Conservation (phyloP, 2,888 invertebrate species). For the Phalera bucephala region DNA sequence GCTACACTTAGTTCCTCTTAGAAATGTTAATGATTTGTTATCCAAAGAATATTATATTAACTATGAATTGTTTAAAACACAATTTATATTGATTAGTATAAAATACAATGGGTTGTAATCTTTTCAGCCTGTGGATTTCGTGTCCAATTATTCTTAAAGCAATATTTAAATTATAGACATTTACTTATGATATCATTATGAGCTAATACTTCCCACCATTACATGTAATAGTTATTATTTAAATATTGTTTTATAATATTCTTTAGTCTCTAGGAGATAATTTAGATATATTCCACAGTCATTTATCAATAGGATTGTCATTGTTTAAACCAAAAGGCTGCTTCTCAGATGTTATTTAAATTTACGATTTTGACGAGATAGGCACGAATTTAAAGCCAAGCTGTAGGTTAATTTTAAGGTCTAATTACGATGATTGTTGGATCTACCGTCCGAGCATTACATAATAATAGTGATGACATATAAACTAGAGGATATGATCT, state of each 20-base stretch:
- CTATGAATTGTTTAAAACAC: slow-evolving; percentile 64
- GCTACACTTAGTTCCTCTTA: slow-evolving; percentile 79
- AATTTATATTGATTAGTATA: slow-evolving; percentile 66
- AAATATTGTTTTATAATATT: slow-evolving; percentile 76
- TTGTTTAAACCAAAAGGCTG: slow-evolving; percentile 79
- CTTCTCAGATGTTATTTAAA: slow-evolving; percentile 78
- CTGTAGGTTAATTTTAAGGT: slow-evolving; percentile 77
- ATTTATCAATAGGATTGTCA: slow-evolving; percentile 67
- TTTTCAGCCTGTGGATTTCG: slow-evolving; percentile 45
- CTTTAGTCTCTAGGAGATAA: slow-evolving; percentile 64
- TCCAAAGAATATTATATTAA: slow-evolving; percentile 80
- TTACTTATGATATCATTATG: slow-evolving; percentile 57
- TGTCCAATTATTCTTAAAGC: slow-evolving; percentile 65
- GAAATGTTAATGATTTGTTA: slow-evolving; percentile 76
- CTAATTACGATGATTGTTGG: slow-evolving; percentile 75
- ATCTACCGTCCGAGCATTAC: slow-evolving; percentile 80
- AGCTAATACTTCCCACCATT: slow-evolving; percentile 75
- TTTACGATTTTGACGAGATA: slow-evolving; percentile 72
- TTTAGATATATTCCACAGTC: slow-evolving; percentile 81
- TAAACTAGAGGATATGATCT: slow-evolving; percentile 67
- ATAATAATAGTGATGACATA: slow-evolving; percentile 75
- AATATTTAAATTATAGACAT: slow-evolving; percentile 74
- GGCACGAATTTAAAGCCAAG: slow-evolving; percentile 82
- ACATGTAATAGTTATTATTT: slow-evolving; percentile 69
- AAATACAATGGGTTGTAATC: slow-evolving; percentile 48